These are phyloP conservation scores for Rallus limicola DNA, from an alignment of 2,113 vertebrate species.

Conservation along the genomic window DNA sequence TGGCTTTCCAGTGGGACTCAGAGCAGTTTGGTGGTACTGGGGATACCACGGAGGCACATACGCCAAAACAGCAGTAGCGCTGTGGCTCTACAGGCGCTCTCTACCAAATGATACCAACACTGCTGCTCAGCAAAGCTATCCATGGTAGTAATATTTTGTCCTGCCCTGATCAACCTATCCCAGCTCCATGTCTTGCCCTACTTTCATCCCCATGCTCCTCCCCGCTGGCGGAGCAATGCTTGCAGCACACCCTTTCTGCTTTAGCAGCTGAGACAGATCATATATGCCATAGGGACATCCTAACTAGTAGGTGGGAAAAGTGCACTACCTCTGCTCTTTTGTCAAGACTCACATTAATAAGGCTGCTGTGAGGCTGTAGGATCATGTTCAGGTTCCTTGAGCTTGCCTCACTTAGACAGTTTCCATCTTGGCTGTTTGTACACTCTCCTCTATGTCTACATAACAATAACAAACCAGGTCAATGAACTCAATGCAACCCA, in stretches of 20 bases:
- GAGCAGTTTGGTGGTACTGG: background rate
- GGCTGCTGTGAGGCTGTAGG: background rate
- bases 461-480: background rate
- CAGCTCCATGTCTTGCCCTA: background rate
- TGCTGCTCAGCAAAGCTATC: background rate
- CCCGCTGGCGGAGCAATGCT: background rate
- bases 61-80: background rate
- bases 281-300: background rate
- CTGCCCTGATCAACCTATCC: background rate
- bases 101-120: background rate
- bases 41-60: background rate
- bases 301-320: background rate
- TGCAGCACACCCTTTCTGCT: background rate
- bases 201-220: background rate
- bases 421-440: background rate
- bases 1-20: background rate
- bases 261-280: background rate
- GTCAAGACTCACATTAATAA: background rate
- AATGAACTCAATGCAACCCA: background rate
- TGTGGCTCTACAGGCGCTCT: background rate
- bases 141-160: background rate
- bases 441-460: background rate
- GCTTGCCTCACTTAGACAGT: background rate
- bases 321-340: background rate
- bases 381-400: background rate